Percentiles rank a stretch among this genome's conserved stretches.
Conservation (phyloP, 1,140 invertebrate genomes). For the Hormaphis cornu region DNA sequence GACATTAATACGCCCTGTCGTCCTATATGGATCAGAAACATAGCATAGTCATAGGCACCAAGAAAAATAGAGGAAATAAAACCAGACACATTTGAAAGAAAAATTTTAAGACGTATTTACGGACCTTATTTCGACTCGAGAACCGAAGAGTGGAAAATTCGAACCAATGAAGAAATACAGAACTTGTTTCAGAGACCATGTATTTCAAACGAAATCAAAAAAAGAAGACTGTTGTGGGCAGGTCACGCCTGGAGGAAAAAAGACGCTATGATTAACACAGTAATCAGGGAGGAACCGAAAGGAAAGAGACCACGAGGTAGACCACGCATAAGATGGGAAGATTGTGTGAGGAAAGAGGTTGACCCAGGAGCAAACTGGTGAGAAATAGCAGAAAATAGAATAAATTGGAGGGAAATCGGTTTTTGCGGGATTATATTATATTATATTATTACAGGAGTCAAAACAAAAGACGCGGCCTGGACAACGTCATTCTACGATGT, state of each 20-base stretch:
- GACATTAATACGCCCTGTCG: not conserved
- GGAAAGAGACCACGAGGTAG: not conserved
- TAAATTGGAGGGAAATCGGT: no score
- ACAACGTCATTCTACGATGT: no score
- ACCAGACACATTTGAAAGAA: not conserved
- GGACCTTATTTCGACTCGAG: not conserved
- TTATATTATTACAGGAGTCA: no score
- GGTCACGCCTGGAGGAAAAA: not conserved
- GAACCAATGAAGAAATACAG: not conserved
- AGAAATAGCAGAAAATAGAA: no score
- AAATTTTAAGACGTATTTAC: not conserved
- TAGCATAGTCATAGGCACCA: no score
- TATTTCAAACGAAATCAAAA: not conserved
- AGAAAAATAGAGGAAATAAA: not conserved
- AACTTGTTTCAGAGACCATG: not conserved
- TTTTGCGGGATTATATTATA: no score
- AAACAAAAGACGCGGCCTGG: no score
- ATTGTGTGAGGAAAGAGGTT: not conserved
- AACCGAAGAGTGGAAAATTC: not conserved
- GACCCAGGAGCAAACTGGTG: no score
- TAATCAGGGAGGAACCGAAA: not conserved
- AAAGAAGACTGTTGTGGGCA: no score
- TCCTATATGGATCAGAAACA: no score
- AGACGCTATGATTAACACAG: not conserved
- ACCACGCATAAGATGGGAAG: not conserved